Percentiles rank a stretch among this genome's conserved stretches.
phyloP scores from a whole-genome alignment of 2,113 vertebrate species.

The Henicopernis longicauda region DNA sequence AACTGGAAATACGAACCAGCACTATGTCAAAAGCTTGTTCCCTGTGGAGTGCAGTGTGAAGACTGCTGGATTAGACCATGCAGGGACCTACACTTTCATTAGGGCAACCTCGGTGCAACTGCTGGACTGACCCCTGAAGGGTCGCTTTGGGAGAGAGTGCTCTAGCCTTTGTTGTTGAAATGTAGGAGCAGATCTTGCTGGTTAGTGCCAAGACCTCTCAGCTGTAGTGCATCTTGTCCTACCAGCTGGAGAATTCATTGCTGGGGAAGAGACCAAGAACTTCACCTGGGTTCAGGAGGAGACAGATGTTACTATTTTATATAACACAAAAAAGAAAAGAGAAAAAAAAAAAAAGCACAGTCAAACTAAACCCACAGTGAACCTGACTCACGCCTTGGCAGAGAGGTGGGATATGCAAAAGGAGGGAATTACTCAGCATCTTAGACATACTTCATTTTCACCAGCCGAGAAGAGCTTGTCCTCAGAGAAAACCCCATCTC shows the following conservation, averaged over 20 bases:
- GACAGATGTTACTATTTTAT: background rate
- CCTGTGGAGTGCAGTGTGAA: background rate
- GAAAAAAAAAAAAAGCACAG: background rate
- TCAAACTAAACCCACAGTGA: background rate
- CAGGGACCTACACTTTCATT: background rate
- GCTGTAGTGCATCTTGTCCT: background rate
- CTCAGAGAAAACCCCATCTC: background rate
- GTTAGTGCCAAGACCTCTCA: background rate
- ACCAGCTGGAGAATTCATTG: background rate
- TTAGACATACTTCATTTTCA: background rate
- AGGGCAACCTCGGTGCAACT: background rate
- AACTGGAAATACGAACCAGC: background rate
- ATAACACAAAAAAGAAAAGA: background rate
- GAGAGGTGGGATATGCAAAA: background rate
- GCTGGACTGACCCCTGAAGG: background rate
- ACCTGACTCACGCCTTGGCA: background rate
- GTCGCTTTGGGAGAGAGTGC: background rate
- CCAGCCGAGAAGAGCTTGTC: background rate
- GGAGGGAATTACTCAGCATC: background rate
- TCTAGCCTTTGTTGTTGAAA: background rate
- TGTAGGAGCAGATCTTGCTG: background rate
- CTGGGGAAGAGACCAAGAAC: background rate
- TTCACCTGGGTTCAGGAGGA: background rate
- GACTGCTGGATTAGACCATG: background rate
- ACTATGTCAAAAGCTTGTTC: background rate